These are phyloP conservation scores for Aspidapion aeneum DNA, from an alignment of 2,888 invertebrate species.

Conservation along the genomic window DNA sequence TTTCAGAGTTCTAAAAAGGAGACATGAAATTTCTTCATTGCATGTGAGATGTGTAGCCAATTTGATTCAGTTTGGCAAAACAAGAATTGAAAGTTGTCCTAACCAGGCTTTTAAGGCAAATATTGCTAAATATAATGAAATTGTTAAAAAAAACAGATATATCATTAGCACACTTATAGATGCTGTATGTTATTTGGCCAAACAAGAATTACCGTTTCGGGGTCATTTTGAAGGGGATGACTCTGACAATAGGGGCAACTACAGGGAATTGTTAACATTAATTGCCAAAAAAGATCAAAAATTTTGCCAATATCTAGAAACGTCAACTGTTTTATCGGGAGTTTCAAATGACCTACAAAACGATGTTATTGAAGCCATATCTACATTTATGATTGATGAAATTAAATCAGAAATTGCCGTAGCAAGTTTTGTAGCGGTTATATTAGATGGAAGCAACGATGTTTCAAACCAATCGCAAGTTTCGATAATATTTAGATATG, in stretches of 20 bases:
- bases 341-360: constrained; percentile 19
- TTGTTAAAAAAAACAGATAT: no score
- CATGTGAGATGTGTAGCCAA: no score
- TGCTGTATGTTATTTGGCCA: constrained; percentile 6
- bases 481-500: constrained; percentile 12
- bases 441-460: constrained; percentile 31
- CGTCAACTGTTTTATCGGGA: constrained; percentile 17
- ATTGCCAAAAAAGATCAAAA: constrained; percentile 13
- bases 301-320: constrained; percentile 16
- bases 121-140: no score
- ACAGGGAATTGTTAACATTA: constrained; percentile 3
- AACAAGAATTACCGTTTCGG: constrained; percentile 10
- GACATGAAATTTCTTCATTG: no score
- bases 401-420: constrained; percentile 16
- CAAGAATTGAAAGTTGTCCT: no score
- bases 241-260: not conserved
- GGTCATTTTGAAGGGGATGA: constrained; percentile 7
- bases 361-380: constrained; percentile 18
- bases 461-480: constrained; percentile 20
- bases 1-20: no score
- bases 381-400: constrained; percentile 18
- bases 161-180: no score
- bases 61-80: no score
- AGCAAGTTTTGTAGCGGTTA: constrained; percentile 17
- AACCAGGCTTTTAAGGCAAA: no score